phyloP scores from a whole-genome alignment of 2,797 vertebrate genomes.

The Morelia viridis region DNA sequence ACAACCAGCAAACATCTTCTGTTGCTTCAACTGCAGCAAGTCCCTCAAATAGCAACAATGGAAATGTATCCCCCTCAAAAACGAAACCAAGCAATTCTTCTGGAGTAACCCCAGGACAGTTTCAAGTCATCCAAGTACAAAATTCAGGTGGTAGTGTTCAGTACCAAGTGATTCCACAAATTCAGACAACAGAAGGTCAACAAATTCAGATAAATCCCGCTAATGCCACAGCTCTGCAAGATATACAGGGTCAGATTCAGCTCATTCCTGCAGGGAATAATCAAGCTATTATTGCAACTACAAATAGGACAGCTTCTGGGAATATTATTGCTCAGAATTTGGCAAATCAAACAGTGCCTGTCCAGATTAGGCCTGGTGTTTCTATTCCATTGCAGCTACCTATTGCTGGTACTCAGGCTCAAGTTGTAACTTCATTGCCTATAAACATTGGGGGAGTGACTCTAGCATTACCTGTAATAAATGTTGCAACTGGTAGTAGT shows the following conservation, averaged over 20 bases:
- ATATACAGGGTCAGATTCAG: slow-evolving; percentile 90
- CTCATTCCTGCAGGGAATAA: slow-evolving; percentile 90
- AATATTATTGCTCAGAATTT: slow-evolving; percentile 84
- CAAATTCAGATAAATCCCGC: slow-evolving; percentile 91
- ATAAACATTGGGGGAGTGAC: slow-evolving; percentile 98
- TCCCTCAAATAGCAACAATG: slow-evolving; percentile 78
- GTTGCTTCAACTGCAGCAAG: slow-evolving; percentile 79
- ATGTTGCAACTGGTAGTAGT: slow-evolving; percentile 83
- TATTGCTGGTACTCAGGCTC: slow-evolving; percentile 89
- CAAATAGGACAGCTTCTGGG: slow-evolving; percentile 79
- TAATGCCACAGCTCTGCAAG: slow-evolving; percentile 83
- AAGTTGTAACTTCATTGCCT: slow-evolving; percentile 93
- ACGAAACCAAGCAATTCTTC: slow-evolving; percentile 78
- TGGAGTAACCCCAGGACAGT: slow-evolving; percentile 77
- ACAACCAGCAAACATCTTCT: slow-evolving; percentile 80
- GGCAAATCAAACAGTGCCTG: slow-evolving; percentile 90
- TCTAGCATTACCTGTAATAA: slow-evolving; percentile 93
- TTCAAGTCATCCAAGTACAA: slow-evolving; percentile 96
- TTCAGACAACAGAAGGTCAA: slow-evolving; percentile 94
- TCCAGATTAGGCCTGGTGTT: slow-evolving; percentile 93
- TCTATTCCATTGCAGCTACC: slow-evolving; percentile 94
- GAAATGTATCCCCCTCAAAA: slow-evolving; percentile 80
- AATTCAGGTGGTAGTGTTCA: slow-evolving; percentile 88
- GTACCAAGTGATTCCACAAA: slow-evolving; percentile 97
- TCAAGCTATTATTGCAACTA: slow-evolving; percentile 87